Evolutionary conservation across 2,113 vertebrate genomes (phyloP).

Genomic region (Hassar affinis): DNA sequence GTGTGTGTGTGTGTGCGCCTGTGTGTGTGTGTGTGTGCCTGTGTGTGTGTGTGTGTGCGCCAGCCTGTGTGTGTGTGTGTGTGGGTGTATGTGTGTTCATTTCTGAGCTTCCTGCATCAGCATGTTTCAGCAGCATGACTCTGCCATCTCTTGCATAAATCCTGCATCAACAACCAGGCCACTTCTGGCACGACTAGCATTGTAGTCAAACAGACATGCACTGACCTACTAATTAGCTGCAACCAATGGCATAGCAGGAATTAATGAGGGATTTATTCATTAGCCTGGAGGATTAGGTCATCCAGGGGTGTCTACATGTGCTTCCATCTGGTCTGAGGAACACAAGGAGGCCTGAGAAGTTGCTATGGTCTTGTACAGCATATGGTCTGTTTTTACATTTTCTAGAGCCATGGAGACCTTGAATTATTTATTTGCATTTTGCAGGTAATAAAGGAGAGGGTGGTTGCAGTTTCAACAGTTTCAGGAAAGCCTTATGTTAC

Average conservation of each 20-base stretch:
- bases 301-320: background rate
- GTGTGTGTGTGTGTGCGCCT: too few species aligned
- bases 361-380: background rate
- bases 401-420: background rate
- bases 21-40: too few species aligned
- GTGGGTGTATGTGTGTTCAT: background rate
- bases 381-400: background rate
- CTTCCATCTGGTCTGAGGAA: background rate
- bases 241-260: slow-evolving; percentile 35
- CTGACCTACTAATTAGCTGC: slow-evolving; percentile 39
- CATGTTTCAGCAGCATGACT: slow-evolving; percentile 4
- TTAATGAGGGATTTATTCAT: slow-evolving; percentile 44
- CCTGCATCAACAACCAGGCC: background rate
- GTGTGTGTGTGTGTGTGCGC: slow-evolving; percentile 28
- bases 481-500: background rate
- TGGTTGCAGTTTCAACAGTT: background rate
- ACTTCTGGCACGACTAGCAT: slow-evolving; percentile 1
- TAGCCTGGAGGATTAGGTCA: slow-evolving; percentile 26
- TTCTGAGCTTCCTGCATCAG: background rate
- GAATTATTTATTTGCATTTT: background rate
- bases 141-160: background rate
- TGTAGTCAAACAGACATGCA: background rate
- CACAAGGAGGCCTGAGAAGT: background rate
- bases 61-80: too few species aligned
- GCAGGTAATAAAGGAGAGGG: background rate